Conservation (phyloP, 2,113 vertebrate species). For the Sinocyclocheilus grahami region DNA sequence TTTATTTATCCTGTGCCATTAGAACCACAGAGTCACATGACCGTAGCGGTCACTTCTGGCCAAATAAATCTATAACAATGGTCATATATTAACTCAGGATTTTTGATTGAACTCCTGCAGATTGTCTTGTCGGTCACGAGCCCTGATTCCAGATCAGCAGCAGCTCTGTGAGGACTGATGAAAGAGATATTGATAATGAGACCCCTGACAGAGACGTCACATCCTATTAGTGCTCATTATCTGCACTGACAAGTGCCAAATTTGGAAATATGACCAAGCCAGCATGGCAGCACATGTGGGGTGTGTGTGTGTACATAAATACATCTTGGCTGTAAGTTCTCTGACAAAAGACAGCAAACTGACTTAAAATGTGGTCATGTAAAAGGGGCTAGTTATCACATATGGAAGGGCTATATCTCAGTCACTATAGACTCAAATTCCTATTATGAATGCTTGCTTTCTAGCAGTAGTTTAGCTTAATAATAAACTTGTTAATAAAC, state of each 20-base stretch:
- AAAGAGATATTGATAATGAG: background rate
- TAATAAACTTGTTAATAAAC: too few species aligned
- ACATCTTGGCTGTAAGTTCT: background rate
- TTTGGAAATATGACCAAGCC: background rate
- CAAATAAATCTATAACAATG: background rate
- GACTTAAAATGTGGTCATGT: background rate
- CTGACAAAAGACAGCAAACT: background rate
- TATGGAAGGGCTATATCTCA: background rate
- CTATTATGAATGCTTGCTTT: background rate
- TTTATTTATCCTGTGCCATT: background rate
- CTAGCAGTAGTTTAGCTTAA: background rate
- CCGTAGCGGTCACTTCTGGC: background rate
- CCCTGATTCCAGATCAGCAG: slow-evolving; percentile 23
- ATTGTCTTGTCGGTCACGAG: background rate
- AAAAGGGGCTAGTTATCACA: background rate
- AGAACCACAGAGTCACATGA: background rate
- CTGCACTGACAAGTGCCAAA: background rate
- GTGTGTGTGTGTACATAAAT: background rate
- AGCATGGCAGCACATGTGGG: background rate
- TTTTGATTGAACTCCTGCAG: background rate
- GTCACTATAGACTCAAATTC: background rate
- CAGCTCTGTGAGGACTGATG: slow-evolving; percentile 11
- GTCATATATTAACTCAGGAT: background rate
- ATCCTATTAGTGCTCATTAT: slow-evolving; percentile 19
- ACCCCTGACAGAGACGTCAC: slow-evolving; percentile 14